Percentiles rank a stretch among this genome's conserved stretches.
These are phyloP conservation scores for Hirudinaria manillensis DNA, from an alignment of 2,888 invertebrate genomes.

Conservation along the genomic window DNA sequence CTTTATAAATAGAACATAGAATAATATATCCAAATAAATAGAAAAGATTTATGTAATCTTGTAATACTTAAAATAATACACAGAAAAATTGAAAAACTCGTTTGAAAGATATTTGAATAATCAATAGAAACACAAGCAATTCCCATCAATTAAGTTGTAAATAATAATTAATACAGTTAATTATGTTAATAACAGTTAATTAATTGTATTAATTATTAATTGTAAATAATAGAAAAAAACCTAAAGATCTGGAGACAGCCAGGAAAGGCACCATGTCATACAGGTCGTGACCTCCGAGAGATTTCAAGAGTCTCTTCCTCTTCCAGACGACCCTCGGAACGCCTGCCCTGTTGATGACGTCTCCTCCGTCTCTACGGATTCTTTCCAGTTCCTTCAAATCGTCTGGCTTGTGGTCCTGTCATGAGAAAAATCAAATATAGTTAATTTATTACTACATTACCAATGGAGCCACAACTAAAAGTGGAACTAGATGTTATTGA, in stretches of 20 bases:
- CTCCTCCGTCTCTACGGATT: constrained; percentile 62
- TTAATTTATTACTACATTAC: background rate
- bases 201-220: too few relatives aligned
- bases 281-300: constrained; percentile 52
- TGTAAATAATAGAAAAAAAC: constrained; percentile 48
- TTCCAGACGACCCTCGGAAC: constrained; percentile 96
- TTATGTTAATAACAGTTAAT: too few relatives aligned
- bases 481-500: background rate
- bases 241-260: constrained; percentile 89
- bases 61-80: too few relatives aligned
- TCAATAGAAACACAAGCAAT: too few relatives aligned
- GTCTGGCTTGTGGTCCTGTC: constrained; percentile 87
- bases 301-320: constrained; percentile 62
- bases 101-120: too few relatives aligned
- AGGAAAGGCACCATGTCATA: constrained; percentile 60
- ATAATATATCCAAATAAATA: too few relatives aligned
- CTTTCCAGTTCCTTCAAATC: constrained; percentile 73
- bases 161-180: too few relatives aligned
- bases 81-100: too few relatives aligned
- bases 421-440: background rate
- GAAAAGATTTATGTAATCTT: background rate
- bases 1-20: too few relatives aligned
- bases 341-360: constrained; percentile 68
- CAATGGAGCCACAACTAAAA: background rate
- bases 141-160: too few relatives aligned